Conservation (phyloP, 1,140 invertebrate genomes). For the Sweltsa coloradensis region DNA sequence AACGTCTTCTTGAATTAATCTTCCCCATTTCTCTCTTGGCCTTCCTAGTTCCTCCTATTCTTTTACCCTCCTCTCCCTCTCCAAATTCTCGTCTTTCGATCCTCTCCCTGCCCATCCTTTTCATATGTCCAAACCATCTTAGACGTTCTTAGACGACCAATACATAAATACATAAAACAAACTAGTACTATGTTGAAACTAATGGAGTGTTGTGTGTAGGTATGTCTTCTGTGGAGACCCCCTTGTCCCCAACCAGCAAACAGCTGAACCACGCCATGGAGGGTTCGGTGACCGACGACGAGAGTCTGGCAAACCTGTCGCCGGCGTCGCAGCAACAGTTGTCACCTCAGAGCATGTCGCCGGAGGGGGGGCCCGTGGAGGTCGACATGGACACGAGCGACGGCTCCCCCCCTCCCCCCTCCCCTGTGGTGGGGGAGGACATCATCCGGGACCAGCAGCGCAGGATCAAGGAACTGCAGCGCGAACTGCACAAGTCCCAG, state of each 20-base stretch:
- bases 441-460: constrained; percentile 73
- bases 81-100: too few species aligned
- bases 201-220: too few species aligned
- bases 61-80: too few species aligned
- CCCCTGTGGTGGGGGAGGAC: constrained; percentile 38
- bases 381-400: constrained; percentile 19
- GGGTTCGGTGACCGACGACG: constrained; percentile 4
- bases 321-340: constrained; percentile 8
- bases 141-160: too few species aligned
- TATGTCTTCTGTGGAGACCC: too few species aligned
- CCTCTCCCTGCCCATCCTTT: too few species aligned
- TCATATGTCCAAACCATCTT: too few species aligned
- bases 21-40: too few species aligned
- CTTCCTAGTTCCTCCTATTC: too few species aligned
- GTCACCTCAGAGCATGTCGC: constrained; percentile 9
- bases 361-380: constrained; percentile 10
- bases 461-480: constrained; percentile 76
- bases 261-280: constrained; percentile 4
- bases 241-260: constrained; percentile 7
- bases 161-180: too few species aligned
- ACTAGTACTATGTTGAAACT: too few species aligned
- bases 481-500: constrained; percentile 60
- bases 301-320: constrained; percentile 8
- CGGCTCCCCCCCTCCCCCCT: constrained; percentile 7
- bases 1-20: too few species aligned